A percentile compares a stretch with the other conserved stretches of the same genome.
Conservation (phyloP, 2,797 vertebrate species). For the Eulemur coronatus region DNA sequence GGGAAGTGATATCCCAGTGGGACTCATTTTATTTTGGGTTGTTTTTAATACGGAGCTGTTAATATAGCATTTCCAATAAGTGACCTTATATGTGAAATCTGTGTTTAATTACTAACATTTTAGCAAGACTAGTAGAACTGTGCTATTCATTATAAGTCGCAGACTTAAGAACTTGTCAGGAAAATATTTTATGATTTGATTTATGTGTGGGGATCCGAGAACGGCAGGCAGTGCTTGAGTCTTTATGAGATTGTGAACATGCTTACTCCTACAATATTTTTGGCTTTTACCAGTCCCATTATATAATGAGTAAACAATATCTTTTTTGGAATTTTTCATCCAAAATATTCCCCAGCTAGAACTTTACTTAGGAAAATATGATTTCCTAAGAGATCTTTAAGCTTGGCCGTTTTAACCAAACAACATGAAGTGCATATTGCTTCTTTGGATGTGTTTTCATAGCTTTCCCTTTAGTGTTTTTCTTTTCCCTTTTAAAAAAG, state of each 20-base stretch:
- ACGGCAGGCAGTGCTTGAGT: constrained; percentile 73
- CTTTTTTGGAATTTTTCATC: constrained; percentile 78
- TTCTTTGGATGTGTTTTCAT: constrained; percentile 75
- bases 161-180: constrained; percentile 80
- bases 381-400: constrained; percentile 80
- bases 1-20: constrained; percentile 57
- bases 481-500: constrained; percentile 3
- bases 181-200: constrained; percentile 80
- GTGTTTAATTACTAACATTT: constrained; percentile 77
- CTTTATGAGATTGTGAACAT: constrained; percentile 74
- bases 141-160: constrained; percentile 62
- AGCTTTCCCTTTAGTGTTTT: constrained; percentile 68
- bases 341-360: constrained; percentile 80
- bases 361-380: constrained; percentile 64
- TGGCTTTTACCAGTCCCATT: constrained; percentile 74
- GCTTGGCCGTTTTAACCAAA: constrained; percentile 76
- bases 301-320: constrained; percentile 83
- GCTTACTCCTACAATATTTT: constrained; percentile 72
- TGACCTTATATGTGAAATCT: constrained; percentile 74
- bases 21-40: constrained; percentile 61
- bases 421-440: constrained; percentile 69
- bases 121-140: constrained; percentile 68
- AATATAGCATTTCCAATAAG: constrained; percentile 70
- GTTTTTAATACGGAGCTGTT: constrained; percentile 68
- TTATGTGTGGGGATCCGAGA: constrained; percentile 74